A percentile compares a stretch with the other conserved stretches of the same genome.
Evolutionary conservation across 37 sponge, comb jelly and placozoan species (phyloP).

Genomic region (Halichondria panicea): DNA sequence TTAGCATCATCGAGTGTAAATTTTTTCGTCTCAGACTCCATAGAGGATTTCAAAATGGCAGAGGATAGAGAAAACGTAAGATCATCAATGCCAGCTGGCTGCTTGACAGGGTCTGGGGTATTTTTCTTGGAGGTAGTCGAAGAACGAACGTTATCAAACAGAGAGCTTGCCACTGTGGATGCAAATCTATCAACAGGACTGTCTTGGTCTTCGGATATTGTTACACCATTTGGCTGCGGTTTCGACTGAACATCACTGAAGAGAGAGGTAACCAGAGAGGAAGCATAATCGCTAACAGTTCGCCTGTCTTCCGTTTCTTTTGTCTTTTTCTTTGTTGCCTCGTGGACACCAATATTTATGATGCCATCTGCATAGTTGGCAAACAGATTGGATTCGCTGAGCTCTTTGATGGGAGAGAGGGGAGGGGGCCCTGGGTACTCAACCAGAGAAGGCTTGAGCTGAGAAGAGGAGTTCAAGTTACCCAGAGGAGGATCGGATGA

Average conservation of each 20-base stretch:
- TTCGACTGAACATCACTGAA: neutral
- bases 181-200: constrained; percentile 2
- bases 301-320: neutral
- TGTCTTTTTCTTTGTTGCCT: no score
- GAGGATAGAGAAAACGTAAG: neutral
- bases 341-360: no score
- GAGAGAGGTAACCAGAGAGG: neutral
- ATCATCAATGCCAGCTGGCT: neutral
- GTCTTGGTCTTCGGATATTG: neutral
- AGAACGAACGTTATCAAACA: neutral
- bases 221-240: neutral
- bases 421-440: neutral
- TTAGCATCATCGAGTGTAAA: neutral
- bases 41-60: constrained; percentile 24
- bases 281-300: neutral
- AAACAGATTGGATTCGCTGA: neutral
- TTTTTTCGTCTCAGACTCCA: neutral
- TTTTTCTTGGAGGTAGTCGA: neutral
- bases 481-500: neutral
- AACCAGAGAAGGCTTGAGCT: neutral
- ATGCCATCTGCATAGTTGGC: no score
- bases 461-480: neutral
- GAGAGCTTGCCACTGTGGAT: neutral
- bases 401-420: constrained; percentile 28
- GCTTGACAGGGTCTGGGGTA: neutral